These are phyloP conservation scores for Spheniscus mendiculus DNA, from an alignment of 2,113 vertebrate species.

Conservation along the genomic window DNA sequence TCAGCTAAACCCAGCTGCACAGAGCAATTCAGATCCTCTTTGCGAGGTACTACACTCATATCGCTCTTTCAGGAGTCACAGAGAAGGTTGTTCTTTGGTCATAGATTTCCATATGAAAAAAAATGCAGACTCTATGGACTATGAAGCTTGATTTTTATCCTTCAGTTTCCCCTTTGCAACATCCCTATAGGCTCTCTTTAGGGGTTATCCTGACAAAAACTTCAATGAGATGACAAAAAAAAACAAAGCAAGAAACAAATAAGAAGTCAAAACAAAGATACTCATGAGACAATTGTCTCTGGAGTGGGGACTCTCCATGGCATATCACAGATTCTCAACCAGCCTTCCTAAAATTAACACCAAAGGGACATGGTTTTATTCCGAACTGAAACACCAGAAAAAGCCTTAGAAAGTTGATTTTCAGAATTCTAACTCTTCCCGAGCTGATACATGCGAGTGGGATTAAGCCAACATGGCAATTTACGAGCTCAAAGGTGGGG, in stretches of 20 bases:
- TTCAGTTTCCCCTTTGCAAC: neutral
- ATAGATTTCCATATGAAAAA: neutral
- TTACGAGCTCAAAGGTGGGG: neutral
- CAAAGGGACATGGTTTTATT: neutral
- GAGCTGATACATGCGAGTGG: rapidly evolving
- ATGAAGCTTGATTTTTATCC: neutral
- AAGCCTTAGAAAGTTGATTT: neutral
- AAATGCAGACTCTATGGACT: neutral
- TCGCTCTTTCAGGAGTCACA: neutral
- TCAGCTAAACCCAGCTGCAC: conserved; percentile 7
- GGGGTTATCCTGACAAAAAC: neutral
- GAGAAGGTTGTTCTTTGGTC: neutral
- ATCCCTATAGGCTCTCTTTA: neutral
- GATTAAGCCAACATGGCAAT: neutral
- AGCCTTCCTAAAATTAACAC: neutral
- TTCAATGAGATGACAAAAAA: neutral
- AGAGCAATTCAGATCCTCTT: neutral
- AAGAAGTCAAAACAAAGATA: neutral
- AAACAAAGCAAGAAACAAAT: neutral
- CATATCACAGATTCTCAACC: neutral
- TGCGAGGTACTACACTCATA: neutral
- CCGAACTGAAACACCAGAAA: neutral
- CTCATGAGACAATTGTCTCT: neutral
- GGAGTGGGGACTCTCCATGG: neutral
- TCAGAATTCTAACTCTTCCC: neutral